A percentile compares a stretch with the other conserved stretches of the same genome.
Evolutionary conservation across 2,113 vertebrate genomes (phyloP).

Genomic region (Oreochromis spilurus): DNA sequence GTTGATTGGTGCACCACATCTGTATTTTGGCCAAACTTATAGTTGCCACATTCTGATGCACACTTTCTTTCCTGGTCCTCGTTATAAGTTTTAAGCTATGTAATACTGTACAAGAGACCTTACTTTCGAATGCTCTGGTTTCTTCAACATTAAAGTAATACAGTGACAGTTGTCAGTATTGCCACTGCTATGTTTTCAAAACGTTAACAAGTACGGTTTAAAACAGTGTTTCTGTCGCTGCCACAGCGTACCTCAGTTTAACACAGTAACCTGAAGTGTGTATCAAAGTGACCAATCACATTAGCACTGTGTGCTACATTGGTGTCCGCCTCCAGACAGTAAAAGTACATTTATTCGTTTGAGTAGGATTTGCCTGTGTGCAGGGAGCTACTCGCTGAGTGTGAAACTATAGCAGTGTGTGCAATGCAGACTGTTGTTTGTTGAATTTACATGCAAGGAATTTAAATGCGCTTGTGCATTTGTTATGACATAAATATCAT

Average conservation of each 20-base stretch:
- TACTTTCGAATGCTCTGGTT: background rate
- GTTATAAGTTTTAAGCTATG: rapidly evolving
- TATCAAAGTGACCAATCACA: background rate
- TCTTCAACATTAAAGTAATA: background rate
- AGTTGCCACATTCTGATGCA: background rate
- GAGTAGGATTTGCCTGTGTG: background rate
- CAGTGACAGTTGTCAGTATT: background rate
- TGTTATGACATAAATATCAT: background rate
- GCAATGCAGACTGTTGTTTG: background rate
- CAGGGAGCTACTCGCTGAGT: background rate
- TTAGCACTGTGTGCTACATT: background rate
- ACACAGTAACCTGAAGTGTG: background rate
- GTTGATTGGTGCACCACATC: background rate
- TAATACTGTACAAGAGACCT: background rate
- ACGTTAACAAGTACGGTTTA: background rate
- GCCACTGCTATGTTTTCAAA: background rate
- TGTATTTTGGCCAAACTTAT: background rate
- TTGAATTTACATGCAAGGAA: background rate
- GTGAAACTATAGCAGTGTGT: background rate
- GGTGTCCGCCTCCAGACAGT: background rate
- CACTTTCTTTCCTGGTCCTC: background rate
- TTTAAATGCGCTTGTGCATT: background rate
- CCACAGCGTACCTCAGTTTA: background rate
- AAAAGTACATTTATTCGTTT: background rate
- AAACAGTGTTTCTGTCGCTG: background rate